Evolutionary conservation across 2,113 vertebrate species (phyloP).

Genomic region (Psammodynastes pulverulentus): DNA sequence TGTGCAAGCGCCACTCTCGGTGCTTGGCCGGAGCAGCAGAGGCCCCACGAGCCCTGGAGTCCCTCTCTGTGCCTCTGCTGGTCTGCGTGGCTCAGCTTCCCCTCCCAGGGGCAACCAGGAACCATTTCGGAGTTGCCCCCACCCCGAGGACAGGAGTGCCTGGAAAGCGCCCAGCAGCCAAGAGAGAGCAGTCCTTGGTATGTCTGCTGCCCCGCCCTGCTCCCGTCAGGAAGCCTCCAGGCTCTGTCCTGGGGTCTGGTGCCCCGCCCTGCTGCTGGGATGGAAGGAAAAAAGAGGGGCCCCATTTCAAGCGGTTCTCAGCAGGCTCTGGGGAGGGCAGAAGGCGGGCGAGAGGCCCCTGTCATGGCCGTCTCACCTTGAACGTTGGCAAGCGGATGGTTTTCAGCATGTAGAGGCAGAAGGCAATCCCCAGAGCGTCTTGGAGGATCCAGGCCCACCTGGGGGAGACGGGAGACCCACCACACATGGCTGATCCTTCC

Average conservation of each 20-base stretch:
- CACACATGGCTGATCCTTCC: background rate
- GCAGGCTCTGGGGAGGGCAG: background rate
- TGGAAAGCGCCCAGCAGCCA: background rate
- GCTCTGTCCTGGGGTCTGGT: background rate
- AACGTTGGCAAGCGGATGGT: conserved; percentile 92
- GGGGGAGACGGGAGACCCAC: background rate
- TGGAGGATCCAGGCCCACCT: conserved; percentile 98
- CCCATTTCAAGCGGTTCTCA: background rate
- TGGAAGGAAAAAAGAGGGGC: background rate
- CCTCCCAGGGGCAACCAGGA: background rate
- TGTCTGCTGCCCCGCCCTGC: background rate
- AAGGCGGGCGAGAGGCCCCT: no score
- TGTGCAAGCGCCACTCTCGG: background rate
- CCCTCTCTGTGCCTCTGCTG: background rate
- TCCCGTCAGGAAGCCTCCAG: fast-evolving
- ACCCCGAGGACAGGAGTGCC: background rate
- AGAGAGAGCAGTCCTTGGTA: background rate
- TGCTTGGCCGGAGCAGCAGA: background rate
- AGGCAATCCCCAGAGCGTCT: conserved; percentile 89
- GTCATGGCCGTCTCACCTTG: conserved; percentile 75
- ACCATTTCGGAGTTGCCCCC: background rate
- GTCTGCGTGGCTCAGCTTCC: background rate
- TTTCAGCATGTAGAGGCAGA: conserved; percentile 95
- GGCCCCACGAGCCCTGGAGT: background rate
- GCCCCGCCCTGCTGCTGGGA: background rate